These are phyloP conservation scores for Arctocebus calabarensis DNA, from an alignment of 2,797 vertebrate genomes.

Conservation along the genomic window DNA sequence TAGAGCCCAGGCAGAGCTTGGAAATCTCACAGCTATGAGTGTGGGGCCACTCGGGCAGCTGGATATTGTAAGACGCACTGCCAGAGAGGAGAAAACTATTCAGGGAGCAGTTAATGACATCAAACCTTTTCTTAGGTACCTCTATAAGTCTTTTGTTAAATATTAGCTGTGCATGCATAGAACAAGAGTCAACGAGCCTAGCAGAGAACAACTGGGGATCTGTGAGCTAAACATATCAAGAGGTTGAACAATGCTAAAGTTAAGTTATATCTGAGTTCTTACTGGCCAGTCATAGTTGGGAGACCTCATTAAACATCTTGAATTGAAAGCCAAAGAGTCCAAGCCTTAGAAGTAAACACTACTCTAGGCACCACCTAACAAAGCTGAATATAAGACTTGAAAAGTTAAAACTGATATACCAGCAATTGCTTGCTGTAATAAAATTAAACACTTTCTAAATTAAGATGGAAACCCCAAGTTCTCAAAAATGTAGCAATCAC, in stretches of 20 bases:
- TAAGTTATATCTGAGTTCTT: neutral
- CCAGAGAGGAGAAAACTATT: neutral
- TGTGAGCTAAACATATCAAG: neutral
- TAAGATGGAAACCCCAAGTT: neutral
- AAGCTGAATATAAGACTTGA: neutral
- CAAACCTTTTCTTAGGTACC: neutral
- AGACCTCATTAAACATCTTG: neutral
- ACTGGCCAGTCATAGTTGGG: neutral
- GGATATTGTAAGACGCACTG: neutral
- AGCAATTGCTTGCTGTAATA: neutral
- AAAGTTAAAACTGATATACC: neutral
- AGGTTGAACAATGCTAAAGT: neutral
- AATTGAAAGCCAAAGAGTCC: neutral
- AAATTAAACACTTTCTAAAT: neutral
- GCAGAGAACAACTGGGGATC: neutral
- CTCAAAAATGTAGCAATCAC: neutral
- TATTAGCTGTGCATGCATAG: neutral
- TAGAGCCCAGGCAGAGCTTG: neutral
- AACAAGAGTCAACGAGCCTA: neutral
- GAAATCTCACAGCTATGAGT: neutral
- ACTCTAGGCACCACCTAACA: neutral
- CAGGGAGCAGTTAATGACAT: neutral
- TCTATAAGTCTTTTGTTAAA: neutral
- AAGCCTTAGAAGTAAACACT: neutral
- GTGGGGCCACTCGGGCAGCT: neutral